Percentiles rank a stretch among this genome's conserved stretches.
These are phyloP conservation scores for Sebastolobus alascanus DNA, from an alignment of 2,797 vertebrate species.

Conservation along the genomic window DNA sequence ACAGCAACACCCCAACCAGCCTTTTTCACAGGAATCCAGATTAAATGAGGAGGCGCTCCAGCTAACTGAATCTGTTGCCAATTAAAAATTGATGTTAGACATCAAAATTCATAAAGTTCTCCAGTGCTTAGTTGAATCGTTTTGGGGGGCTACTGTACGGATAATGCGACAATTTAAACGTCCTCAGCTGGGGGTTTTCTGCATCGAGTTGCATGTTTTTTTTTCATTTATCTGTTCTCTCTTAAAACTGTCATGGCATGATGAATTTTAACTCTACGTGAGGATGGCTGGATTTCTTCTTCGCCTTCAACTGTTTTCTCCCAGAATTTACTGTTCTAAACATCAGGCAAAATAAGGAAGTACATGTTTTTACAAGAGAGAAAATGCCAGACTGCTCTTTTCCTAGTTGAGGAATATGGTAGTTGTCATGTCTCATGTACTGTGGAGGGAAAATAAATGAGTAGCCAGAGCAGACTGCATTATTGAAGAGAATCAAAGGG, in stretches of 20 bases:
- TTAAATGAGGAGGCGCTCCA: conserved; percentile 33
- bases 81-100: conserved; percentile 49
- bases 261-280: not conserved
- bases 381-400: conserved; percentile 4
- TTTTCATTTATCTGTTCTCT: not conserved
- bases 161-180: conserved; percentile 33
- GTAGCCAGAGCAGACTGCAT: conserved; percentile 48
- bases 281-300: conserved; percentile 1
- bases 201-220: not conserved
- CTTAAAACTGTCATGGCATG: not conserved
- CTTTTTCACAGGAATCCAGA: conserved; percentile 29
- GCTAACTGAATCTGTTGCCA: conserved; percentile 18
- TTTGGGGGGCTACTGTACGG: conserved; percentile 1
- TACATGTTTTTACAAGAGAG: not conserved
- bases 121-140: conserved; percentile 21
- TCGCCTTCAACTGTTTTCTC: not conserved
- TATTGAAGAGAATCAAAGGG: conserved; percentile 59
- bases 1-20: conserved; percentile 18
- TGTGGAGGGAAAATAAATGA: conserved; percentile 50
- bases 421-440: conserved; percentile 40
- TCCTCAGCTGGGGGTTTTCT: conserved; percentile 14
- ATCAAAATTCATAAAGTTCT: conserved; percentile 58
- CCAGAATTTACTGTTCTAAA: not conserved
- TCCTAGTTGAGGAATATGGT: conserved; percentile 3
- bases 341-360: conserved; percentile 8